Conservation (phyloP, 2,888 invertebrate species). For the Torymus texanus region DNA sequence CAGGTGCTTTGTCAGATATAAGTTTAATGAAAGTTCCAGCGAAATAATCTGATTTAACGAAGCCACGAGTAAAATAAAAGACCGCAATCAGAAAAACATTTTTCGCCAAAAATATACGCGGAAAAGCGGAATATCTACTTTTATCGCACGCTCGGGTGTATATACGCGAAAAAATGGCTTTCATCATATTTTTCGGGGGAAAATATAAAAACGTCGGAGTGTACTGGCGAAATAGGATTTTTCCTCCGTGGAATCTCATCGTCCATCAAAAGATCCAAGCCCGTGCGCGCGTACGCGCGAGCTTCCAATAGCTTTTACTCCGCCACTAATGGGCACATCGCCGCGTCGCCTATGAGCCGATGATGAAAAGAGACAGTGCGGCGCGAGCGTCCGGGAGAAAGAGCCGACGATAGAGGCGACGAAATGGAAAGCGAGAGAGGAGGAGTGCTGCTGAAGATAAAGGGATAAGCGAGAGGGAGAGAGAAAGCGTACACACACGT, state of each 20-base stretch:
- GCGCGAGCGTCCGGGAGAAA: background rate
- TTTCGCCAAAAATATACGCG: too few relatives aligned
- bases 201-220: too few relatives aligned
- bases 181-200: too few relatives aligned
- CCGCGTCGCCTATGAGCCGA: slow-evolving; percentile 62
- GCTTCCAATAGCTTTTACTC: slow-evolving; percentile 71
- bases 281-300: slow-evolving; percentile 58
- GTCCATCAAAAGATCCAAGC: slow-evolving; percentile 63
- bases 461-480: slow-evolving; percentile 43
- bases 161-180: too few relatives aligned
- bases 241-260: slow-evolving; percentile 41
- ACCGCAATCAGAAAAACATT: too few relatives aligned
- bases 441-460: slow-evolving; percentile 39
- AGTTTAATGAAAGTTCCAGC: slow-evolving; percentile 9
- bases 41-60: slow-evolving; percentile 9
- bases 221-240: slow-evolving; percentile 23
- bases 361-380: slow-evolving; percentile 58
- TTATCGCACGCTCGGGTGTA: too few relatives aligned
- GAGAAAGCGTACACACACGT: slow-evolving; percentile 57
- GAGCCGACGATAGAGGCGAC: slow-evolving; percentile 53
- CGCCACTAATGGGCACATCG: slow-evolving; percentile 69
- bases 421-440: slow-evolving; percentile 46
- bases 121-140: too few relatives aligned
- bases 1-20: slow-evolving; percentile 19
- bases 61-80: background rate